Evolutionary conservation across 2,113 vertebrate species (phyloP), one percentile per base, ranked within the genome.

Genomic region (Cebus imitator): DNA sequence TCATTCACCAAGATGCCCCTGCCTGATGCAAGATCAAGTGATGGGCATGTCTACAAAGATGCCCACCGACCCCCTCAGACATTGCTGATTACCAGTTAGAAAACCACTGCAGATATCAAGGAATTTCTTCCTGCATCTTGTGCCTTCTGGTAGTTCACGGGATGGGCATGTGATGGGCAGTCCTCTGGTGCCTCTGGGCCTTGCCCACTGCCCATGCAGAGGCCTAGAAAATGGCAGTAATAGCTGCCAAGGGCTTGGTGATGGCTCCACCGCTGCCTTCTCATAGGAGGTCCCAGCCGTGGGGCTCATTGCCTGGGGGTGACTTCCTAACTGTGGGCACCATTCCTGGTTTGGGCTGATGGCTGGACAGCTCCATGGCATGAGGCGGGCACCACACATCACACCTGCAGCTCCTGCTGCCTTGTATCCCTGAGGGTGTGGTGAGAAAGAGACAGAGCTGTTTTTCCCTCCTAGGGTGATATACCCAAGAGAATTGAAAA

Each of bases 121-220:
- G 25, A 45, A 20, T 43, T 90, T 87, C 61, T 64, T 83, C 37
- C 90, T 78, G 55, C 48, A 30, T 76, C 58, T 52, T 17, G 20
- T 37, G 79, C 21, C 73, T 94, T 52, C 40, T 35, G 86, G 50
- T 23, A 35, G 45, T 45, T 27, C 50, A 52, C 5, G 10, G 10
- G 43, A 13, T 30, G 57, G 70, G 52, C 52, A 52, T 52, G 52
- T 52, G 52, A 52, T 52, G 20, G 18, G 35, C 14, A 0, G 17
- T 45, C 78, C 55, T 37, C 20, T 40, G 21, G 25, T 58, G 66
- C 91, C 8, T 37, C 35, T 58, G 90, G 75, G 32, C 72, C 61
- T 20, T 13, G 30, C 25, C 27, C 3, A 6, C 32, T n/a, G 73
- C 43, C 76, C 0, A 0, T 32, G 5, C 23, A 17, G 16, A n/a